Evolutionary conservation across 2,113 vertebrate genomes (phyloP).

Genomic region (Halcyon senegalensis): DNA sequence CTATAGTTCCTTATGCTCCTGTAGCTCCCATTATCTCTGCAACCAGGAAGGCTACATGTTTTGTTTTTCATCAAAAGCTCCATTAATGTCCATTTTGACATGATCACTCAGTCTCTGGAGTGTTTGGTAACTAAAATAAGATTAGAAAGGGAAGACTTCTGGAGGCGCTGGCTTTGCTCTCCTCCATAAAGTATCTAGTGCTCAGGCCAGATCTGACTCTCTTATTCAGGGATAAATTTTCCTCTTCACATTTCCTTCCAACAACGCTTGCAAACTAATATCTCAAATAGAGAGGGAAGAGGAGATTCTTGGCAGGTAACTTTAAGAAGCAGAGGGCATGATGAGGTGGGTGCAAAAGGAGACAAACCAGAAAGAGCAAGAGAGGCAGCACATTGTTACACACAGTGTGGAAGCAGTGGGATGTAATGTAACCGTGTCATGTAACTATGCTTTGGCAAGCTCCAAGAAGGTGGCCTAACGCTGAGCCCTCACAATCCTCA

Average conservation of each 20-base stretch:
- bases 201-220: not conserved
- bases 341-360: not conserved
- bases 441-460: not conserved
- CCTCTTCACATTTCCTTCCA: not conserved
- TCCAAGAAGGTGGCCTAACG: not conserved
- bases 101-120: rapidly evolving
- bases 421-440: too few species aligned
- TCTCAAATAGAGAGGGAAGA: not conserved
- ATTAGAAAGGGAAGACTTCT: not conserved
- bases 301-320: not conserved
- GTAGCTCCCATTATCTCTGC: not conserved
- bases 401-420: not conserved
- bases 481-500: not conserved
- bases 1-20: not conserved
- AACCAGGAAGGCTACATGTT: not conserved
- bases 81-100: not conserved
- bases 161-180: not conserved
- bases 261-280: not conserved
- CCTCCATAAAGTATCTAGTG: not conserved
- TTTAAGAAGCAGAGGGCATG: not conserved
- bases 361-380: not conserved
- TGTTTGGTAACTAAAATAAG: not conserved
- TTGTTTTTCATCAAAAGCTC: not conserved
- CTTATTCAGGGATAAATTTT: not conserved
- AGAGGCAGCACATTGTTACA: not conserved